Percentiles rank a stretch among this genome's conserved stretches.
phyloP scores from a whole-genome alignment of 2,888 invertebrate species.

The Hermodice carunculata region DNA sequence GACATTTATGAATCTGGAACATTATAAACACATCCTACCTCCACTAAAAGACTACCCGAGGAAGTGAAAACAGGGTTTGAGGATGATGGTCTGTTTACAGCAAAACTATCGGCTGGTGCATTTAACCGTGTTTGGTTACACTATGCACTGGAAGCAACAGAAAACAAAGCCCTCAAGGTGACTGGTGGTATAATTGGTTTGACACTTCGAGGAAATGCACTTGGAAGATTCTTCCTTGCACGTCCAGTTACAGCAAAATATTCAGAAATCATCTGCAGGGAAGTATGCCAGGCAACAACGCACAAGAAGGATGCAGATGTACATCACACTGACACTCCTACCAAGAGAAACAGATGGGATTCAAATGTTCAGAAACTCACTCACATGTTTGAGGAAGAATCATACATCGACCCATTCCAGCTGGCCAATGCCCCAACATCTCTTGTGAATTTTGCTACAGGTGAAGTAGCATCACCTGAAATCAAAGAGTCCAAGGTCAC shows the following conservation, averaged over 20 bases:
- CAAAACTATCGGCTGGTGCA: background rate
- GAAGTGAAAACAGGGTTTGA: background rate
- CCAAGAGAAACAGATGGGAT: background rate
- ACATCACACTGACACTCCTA: background rate
- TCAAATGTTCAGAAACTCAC: background rate
- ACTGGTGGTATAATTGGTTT: slow-evolving; percentile 4
- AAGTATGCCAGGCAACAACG: background rate
- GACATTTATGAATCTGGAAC: no score
- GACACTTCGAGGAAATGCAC: background rate
- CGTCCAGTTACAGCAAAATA: background rate
- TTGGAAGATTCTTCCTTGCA: slow-evolving; percentile 3
- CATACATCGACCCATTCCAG: slow-evolving; percentile 1
- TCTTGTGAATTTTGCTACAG: slow-evolving; percentile 6
- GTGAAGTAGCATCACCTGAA: background rate
- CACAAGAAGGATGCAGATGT: background rate
- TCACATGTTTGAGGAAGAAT: background rate
- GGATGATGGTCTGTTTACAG: background rate
- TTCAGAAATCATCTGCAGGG: no score
- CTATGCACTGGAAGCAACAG: slow-evolving; percentile 3
- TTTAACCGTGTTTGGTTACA: slow-evolving; percentile 6
- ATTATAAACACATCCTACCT: no score
- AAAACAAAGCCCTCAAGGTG: slow-evolving; percentile 6
- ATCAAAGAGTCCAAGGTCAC: background rate
- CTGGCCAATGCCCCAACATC: background rate
- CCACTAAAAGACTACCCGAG: background rate